Conservation (phyloP, 2,113 vertebrate genomes). For the Phaethon lepturus region DNA sequence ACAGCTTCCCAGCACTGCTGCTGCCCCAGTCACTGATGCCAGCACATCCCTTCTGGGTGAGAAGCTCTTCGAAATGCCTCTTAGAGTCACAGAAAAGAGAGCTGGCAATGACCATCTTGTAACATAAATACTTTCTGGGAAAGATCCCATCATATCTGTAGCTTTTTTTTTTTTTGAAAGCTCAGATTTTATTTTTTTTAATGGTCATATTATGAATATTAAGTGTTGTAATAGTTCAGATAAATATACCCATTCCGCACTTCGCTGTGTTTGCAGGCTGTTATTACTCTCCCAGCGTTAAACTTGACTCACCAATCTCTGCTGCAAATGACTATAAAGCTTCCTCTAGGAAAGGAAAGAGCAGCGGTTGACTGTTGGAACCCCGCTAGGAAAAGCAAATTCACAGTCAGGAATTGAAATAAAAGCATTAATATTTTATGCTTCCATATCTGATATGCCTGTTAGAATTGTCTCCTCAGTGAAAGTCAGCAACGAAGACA, state of each 20-base stretch:
- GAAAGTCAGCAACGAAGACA: not conserved
- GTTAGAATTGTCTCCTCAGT: not conserved
- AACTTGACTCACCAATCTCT: not conserved
- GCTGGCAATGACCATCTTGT: not conserved
- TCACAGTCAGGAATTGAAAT: not conserved
- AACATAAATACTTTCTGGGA: not conserved
- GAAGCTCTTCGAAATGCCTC: not conserved
- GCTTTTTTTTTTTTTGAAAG: not conserved
- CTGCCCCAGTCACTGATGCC: not conserved
- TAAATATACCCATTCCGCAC: not conserved
- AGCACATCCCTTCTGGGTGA: not conserved
- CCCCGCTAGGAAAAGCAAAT: not conserved
- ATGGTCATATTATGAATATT: not conserved
- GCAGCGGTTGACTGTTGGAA: not conserved
- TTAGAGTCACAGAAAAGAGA: not conserved
- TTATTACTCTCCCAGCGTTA: not conserved
- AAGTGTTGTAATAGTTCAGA: not conserved
- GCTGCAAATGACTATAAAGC: not conserved
- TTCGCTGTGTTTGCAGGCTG: not conserved
- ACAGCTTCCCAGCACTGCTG: fast-evolving
- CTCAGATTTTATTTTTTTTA: not conserved
- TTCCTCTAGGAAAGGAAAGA: not conserved
- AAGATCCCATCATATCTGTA: not conserved
- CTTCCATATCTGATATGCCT: not conserved
- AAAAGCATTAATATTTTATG: not conserved